Evolutionary conservation across 2,113 vertebrate genomes (phyloP).

Genomic region (Euleptes europaea): DNA sequence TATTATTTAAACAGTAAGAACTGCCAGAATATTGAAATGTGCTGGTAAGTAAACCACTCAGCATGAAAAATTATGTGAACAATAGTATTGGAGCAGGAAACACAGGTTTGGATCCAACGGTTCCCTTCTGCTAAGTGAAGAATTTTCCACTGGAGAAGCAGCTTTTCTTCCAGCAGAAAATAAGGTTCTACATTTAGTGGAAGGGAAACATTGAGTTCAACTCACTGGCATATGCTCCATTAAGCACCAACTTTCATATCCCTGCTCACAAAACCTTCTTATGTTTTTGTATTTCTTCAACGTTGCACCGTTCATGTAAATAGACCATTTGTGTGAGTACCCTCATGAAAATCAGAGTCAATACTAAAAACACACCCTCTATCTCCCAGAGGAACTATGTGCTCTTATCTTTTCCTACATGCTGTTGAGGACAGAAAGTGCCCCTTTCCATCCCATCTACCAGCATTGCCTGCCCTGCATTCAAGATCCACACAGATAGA

Average conservation of each 20-base stretch:
- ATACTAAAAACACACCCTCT: neutral
- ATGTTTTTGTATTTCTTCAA: neutral
- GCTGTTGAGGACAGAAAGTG: neutral
- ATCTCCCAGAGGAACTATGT: neutral
- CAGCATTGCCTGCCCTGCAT: neutral
- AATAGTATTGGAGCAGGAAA: too few species aligned
- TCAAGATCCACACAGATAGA: neutral
- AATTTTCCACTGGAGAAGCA: neutral
- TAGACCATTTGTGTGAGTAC: neutral
- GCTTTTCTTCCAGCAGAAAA: neutral
- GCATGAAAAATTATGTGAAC: too few species aligned
- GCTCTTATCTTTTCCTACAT: neutral
- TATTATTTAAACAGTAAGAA: neutral
- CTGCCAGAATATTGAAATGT: neutral
- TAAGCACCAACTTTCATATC: too few species aligned
- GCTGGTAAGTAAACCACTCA: neutral
- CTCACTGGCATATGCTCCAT: too few species aligned
- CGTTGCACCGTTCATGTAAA: neutral
- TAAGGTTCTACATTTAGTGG: too few species aligned
- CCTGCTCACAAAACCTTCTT: too few species aligned
- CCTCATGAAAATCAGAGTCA: neutral
- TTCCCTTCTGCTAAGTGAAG: neutral
- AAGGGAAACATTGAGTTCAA: too few species aligned
- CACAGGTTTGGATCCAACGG: too few species aligned
- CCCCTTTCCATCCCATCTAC: neutral